Evolutionary conservation across 2,797 vertebrate genomes (phyloP).

Genomic region (Philypnodon macrostomus): DNA sequence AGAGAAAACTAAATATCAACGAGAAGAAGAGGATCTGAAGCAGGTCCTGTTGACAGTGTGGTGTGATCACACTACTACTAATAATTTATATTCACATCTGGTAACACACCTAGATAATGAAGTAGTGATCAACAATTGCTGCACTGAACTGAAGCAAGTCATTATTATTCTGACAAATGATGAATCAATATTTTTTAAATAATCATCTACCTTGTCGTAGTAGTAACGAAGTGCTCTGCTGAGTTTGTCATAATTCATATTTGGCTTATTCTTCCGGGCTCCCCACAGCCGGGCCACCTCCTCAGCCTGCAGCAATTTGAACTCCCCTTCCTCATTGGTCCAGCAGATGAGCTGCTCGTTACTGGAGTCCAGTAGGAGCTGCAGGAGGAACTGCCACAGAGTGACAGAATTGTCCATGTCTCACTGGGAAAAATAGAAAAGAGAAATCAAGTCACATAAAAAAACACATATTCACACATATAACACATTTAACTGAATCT

Average conservation of each 20-base stretch:
- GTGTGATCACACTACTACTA: too few species aligned
- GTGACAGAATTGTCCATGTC: conserved; percentile 97
- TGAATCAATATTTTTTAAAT: too few species aligned
- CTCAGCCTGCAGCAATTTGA: conserved; percentile 95
- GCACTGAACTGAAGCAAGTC: too few species aligned
- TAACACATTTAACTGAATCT: not conserved
- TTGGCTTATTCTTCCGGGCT: conserved; percentile 96
- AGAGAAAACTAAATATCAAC: too few species aligned
- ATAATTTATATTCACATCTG: too few species aligned
- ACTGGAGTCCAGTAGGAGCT: conserved; percentile 89
- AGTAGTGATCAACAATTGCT: too few species aligned
- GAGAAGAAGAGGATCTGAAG: too few species aligned
- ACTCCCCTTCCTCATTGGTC: conserved; percentile 94
- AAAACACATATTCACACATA: not conserved
- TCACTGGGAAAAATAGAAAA: conserved; percentile 41
- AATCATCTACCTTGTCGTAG: conserved; percentile 99
- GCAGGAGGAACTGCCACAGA: conserved; percentile 98
- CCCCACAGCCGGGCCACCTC: conserved; percentile 97
- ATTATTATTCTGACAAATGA: too few species aligned
- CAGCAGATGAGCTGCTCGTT: conserved; percentile 94
- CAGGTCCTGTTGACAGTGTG: too few species aligned
- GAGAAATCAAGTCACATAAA: not conserved
- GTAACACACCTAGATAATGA: too few species aligned
- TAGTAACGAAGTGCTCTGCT: conserved; percentile 96
- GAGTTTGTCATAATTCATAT: conserved; percentile 98